Percentiles rank a stretch among this genome's conserved stretches.
Evolutionary conservation across 2,113 vertebrate species (phyloP).

Genomic region (Engystomops pustulosus): DNA sequence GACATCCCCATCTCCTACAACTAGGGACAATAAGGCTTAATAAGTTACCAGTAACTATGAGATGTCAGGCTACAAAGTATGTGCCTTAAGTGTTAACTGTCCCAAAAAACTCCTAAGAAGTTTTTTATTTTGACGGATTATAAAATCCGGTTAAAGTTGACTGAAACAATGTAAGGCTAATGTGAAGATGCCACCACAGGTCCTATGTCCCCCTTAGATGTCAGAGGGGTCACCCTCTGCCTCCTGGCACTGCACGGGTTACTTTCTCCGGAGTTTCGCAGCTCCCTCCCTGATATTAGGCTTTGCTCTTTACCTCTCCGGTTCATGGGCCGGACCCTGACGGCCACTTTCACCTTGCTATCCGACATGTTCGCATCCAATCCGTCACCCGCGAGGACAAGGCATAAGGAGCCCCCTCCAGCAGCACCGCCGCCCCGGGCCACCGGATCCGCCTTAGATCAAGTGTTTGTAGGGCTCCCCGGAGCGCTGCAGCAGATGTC

Average conservation of each 20-base stretch:
- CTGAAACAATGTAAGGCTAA: too few species aligned
- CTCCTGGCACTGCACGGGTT: constrained; percentile 13
- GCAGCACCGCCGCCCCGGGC: constrained; percentile 26
- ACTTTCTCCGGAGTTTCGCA: constrained; percentile 10
- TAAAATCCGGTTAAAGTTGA: too few species aligned
- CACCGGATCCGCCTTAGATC: constrained; percentile 26
- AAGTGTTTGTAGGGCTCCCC: not conserved
- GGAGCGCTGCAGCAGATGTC: constrained; percentile 23
- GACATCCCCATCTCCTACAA: too few species aligned
- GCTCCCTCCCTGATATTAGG: constrained; percentile 15
- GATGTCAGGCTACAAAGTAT: not conserved
- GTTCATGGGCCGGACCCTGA: constrained; percentile 96
- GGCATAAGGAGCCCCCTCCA: constrained; percentile 20
- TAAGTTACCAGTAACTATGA: too few species aligned
- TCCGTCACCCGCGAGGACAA: constrained; percentile 28
- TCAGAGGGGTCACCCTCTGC: not conserved
- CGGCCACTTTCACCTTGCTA: constrained; percentile 96
- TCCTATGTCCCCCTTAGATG: not conserved
- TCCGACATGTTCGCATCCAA: constrained; percentile 87
- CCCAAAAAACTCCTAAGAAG: not conserved
- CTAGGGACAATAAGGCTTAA: too few species aligned
- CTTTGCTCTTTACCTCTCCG: constrained; percentile 82
- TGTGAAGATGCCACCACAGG: not conserved
- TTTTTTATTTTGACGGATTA: not conserved
- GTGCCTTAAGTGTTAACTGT: not conserved